phyloP scores from a whole-genome alignment of 2,888 invertebrate genomes.

The Aphrophora alni region DNA sequence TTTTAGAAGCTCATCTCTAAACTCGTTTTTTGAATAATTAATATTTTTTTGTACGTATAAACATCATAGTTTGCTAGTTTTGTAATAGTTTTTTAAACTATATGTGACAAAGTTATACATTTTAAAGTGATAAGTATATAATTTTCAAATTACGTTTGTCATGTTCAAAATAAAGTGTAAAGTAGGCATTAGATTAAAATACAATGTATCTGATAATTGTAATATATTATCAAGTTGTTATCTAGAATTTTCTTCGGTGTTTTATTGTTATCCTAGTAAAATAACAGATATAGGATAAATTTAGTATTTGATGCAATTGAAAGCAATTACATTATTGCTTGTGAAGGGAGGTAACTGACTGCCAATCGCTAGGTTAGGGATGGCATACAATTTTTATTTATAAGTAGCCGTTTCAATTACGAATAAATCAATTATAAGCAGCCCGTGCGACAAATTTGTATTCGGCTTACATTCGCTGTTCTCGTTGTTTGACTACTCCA shows the following conservation, averaged over 20 bases:
- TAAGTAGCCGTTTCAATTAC: no score
- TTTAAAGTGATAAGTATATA: slow-evolving; percentile 33
- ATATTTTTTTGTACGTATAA: slow-evolving; percentile 44
- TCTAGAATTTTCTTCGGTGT: slow-evolving; percentile 11
- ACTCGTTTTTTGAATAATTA: slow-evolving; percentile 40
- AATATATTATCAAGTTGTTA: slow-evolving; percentile 39
- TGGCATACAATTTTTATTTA: no score
- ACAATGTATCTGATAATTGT: slow-evolving; percentile 37
- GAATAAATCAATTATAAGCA: no score
- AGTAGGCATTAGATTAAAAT: slow-evolving; percentile 32
- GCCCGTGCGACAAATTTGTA: no score
- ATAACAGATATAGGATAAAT: no score
- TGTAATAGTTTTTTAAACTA: slow-evolving; percentile 64
- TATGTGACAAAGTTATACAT: slow-evolving; percentile 35
- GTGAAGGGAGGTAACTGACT: no score
- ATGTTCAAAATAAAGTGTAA: slow-evolving; percentile 36
- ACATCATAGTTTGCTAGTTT: slow-evolving; percentile 64
- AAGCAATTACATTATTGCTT: no score
- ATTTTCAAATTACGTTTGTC: slow-evolving; percentile 38
- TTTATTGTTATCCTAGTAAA: neutral
- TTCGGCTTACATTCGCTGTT: no score
- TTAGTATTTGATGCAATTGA: no score
- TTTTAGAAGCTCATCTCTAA: slow-evolving; percentile 28
- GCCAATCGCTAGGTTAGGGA: no score
- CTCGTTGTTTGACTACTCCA: no score